Conservation (phyloP, 2,797 vertebrate species). For the Melanotaenia trifasciata region DNA sequence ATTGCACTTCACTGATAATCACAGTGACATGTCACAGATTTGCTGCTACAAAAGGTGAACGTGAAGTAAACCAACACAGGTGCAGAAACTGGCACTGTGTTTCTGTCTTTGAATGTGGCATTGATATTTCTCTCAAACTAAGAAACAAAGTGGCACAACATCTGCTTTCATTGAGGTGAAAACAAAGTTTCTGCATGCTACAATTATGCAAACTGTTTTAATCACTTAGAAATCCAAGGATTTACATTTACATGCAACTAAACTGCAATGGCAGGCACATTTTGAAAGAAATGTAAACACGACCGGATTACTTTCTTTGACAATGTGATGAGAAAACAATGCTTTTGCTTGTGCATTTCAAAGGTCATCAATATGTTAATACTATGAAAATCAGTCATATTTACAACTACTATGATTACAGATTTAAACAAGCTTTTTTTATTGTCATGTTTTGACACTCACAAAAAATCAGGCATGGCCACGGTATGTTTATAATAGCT, state of each 20-base stretch:
- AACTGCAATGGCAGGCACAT: slow-evolving; percentile 3
- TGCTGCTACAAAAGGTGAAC: slow-evolving; percentile 33
- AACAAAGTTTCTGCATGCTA: slow-evolving; percentile 7
- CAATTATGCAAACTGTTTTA: neutral
- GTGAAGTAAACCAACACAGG: slow-evolving; percentile 39
- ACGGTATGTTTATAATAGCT: neutral
- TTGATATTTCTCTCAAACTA: slow-evolving; percentile 1
- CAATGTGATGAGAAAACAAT: neutral
- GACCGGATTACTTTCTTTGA: neutral
- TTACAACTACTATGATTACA: neutral
- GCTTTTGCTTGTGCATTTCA: neutral
- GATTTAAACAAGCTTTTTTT: neutral
- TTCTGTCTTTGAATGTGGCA: slow-evolving; percentile 18
- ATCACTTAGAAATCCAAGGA: slow-evolving; percentile 5
- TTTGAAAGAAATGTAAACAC: neutral
- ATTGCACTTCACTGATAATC: slow-evolving; percentile 61
- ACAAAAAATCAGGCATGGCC: neutral
- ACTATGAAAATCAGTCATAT: neutral
- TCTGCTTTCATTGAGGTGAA: slow-evolving; percentile 1
- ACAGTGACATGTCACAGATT: slow-evolving; percentile 45
- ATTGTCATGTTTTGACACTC: neutral
- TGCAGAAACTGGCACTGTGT: slow-evolving; percentile 21
- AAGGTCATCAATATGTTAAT: slow-evolving; percentile 1
- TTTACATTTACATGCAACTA: slow-evolving; percentile 3
- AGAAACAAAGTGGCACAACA: neutral